These are phyloP conservation scores for Holacanthella duospinosa DNA, from an alignment of 2,888 invertebrate genomes.

Conservation along the genomic window DNA sequence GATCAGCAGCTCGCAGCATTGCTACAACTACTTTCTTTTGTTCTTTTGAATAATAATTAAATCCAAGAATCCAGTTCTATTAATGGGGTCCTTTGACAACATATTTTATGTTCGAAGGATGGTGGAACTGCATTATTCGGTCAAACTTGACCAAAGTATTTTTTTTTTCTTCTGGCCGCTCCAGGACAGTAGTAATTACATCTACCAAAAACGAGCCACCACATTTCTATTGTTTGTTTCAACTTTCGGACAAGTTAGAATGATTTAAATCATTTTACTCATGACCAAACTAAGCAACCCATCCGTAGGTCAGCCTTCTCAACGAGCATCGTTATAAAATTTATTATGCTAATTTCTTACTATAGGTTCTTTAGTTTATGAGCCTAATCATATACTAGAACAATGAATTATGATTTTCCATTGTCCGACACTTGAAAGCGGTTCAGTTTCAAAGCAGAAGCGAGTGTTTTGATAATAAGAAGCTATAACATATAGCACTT, in stretches of 20 bases:
- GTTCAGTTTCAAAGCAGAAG: no score
- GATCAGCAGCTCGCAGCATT: no score
- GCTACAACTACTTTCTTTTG: no score
- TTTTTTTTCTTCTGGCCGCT: neutral
- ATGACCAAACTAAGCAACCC: neutral
- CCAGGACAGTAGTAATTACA: neutral
- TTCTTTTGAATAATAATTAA: neutral
- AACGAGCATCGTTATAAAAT: neutral
- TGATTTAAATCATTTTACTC: neutral
- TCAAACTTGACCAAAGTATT: no score
- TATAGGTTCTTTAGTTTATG: no score
- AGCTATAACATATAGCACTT: no score
- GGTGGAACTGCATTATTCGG: neutral
- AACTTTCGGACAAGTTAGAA: neutral
- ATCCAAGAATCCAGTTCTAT: neutral
- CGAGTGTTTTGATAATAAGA: no score
- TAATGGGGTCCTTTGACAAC: neutral
- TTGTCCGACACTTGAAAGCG: no score
- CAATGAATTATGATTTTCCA: no score
- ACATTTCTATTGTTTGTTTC: slow-evolving; percentile 4
- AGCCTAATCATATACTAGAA: neutral
- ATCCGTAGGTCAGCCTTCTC: neutral
- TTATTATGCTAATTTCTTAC: slow-evolving; percentile 2
- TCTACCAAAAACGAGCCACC: neutral
- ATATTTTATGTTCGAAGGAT: neutral